Base-by-base conservation (phyloP, 30 jellyfish, hydroid and myxozoan species). In the Aurelia aurita region DNA sequence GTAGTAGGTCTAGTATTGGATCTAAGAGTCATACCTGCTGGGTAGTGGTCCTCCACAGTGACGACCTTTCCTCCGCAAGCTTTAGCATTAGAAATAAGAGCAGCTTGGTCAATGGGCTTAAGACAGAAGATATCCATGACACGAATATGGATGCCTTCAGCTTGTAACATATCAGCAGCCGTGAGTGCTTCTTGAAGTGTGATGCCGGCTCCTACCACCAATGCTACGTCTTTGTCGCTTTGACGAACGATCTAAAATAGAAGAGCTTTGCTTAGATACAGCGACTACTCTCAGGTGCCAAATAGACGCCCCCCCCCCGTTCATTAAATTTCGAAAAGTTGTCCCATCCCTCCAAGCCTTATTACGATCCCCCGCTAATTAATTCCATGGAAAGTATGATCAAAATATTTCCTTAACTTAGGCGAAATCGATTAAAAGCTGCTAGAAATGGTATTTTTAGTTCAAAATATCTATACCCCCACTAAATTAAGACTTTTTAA, bases 1-100 rank as follows among this genome's bases (percentile, higher is more conserved):
- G 9, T 14, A 39, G 51, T 39, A 39, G 9, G 51, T 39, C 15
- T 3, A 34, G 46, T 34, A 34, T 34, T 34, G 46, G 46, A 34
- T n/a, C 46, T 34, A 34, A 34, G 14, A 39, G 51, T 39, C 51
- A 39, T 55, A 85, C 99, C 99, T 86, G 95, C 89, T n/a, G 97
- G 95, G 65, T 95, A 95, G 63, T 95, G 99, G 83, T 95, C 99
- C 74, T 95, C 99, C 55, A 95, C 98, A 73, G 97, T 87, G 67
- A 95, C 35, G 25, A 95, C 88, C 35, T 83, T 83, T 65, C 97
- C 97, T 46, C 97, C 98, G 75, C 99, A 95, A 9, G 97, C 97
- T 49, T 69, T 77, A 27, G 99, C 99, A 59, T 88, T 78, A 21
- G 87, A 43, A 51, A 90, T 59, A 12, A 95, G 51, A 61, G 96